Evolutionary conservation across 2,888 invertebrate genomes (phyloP).

Genomic region (Netelia inedita): DNA sequence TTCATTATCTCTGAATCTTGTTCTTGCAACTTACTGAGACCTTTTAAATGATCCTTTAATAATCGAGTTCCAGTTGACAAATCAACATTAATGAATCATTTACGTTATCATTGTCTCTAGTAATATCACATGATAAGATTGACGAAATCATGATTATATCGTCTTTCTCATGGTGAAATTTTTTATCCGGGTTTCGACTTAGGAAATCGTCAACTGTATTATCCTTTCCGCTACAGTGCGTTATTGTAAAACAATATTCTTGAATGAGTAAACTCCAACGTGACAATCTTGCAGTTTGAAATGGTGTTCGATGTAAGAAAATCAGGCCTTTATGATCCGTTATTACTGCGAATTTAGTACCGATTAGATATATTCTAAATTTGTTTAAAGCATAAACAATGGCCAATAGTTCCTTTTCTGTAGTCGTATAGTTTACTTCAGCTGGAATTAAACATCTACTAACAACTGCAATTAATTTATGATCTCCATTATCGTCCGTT

Average conservation of each 20-base stretch:
- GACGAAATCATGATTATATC: slow-evolving; percentile 11
- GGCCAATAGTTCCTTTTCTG: slow-evolving; percentile 42
- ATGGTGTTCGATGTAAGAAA: slow-evolving; percentile 66
- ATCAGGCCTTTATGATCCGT: slow-evolving; percentile 63
- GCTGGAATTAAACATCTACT: slow-evolving; percentile 67
- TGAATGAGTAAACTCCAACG: background rate
- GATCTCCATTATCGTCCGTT: slow-evolving; percentile 28
- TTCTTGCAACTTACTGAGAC: slow-evolving; percentile 7
- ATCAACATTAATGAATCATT: slow-evolving; percentile 14
- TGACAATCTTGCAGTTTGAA: background rate
- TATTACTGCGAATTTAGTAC: slow-evolving; percentile 68
- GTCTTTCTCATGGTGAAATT: background rate
- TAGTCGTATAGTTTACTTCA: slow-evolving; percentile 22
- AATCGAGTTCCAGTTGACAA: slow-evolving; percentile 22
- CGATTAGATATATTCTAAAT: slow-evolving; percentile 69
- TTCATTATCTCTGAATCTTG: slow-evolving; percentile 4
- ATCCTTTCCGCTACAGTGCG: slow-evolving; percentile 64
- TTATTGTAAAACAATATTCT: background rate
- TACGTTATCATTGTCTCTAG: background rate
- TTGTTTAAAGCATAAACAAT: slow-evolving; percentile 66
- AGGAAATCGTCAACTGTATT: slow-evolving; percentile 55
- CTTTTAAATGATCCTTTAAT: slow-evolving; percentile 17
- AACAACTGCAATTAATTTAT: slow-evolving; percentile 67
- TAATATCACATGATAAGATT: background rate
- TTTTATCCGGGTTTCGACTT: slow-evolving; percentile 1